phyloP scores from a whole-genome alignment of 1,140 invertebrate genomes.

The Drosophila ficusphila region DNA sequence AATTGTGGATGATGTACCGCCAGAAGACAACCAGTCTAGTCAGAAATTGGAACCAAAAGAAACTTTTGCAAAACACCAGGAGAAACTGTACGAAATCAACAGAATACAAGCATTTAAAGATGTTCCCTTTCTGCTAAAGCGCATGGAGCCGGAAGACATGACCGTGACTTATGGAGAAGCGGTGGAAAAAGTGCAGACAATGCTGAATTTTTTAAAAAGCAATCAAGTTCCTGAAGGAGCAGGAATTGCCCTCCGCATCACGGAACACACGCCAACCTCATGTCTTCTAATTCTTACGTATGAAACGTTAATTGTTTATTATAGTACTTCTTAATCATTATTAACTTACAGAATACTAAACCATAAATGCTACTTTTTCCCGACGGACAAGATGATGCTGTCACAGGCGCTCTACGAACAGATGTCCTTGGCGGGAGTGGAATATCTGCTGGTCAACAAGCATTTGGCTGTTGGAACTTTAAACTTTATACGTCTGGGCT shows the following conservation, averaged over 20 bases:
- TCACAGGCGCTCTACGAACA: constrained; percentile 41
- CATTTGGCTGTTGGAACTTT: constrained; percentile 40
- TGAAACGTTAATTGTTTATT: background rate
- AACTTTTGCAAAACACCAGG: background rate
- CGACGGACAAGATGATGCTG: constrained; percentile 53
- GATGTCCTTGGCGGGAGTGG: constrained; percentile 49
- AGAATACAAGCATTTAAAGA: constrained; percentile 39
- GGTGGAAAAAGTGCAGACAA: constrained; percentile 9
- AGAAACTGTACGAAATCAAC: constrained; percentile 51
- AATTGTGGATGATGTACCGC: background rate
- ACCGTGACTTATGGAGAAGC: constrained; percentile 45
- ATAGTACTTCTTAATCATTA: background rate
- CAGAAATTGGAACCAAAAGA: background rate
- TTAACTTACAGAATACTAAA: constrained; percentile 57
- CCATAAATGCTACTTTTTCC: constrained; percentile 64
- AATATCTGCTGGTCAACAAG: constrained; percentile 54
- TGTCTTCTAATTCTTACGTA: constrained; percentile 62
- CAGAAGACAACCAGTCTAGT: background rate
- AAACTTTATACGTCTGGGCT: constrained; percentile 40
- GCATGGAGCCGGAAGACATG: constrained; percentile 55
- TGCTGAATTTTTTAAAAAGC: constrained; percentile 31
- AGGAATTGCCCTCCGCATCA: constrained; percentile 62
- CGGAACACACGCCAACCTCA: constrained; percentile 59
- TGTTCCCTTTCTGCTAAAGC: constrained; percentile 62
- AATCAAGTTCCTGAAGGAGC: constrained; percentile 37